Evolutionary conservation across 2,113 vertebrate genomes (phyloP).

Genomic region (Rhombomys opimus): DNA sequence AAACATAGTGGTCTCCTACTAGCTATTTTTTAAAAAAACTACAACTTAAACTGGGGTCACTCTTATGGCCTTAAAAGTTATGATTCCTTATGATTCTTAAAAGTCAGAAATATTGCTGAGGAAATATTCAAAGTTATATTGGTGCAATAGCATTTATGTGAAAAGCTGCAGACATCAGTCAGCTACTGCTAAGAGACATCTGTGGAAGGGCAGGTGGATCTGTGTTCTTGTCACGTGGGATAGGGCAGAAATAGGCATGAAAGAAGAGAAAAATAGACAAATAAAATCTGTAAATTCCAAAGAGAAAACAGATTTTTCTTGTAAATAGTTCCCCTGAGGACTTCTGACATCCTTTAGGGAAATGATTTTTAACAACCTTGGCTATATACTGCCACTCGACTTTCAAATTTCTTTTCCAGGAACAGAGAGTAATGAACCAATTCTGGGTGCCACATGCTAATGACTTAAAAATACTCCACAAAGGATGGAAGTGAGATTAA

Average conservation of each 20-base stretch:
- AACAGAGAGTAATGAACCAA: not conserved
- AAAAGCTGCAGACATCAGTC: not conserved
- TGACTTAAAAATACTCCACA: constrained; percentile 22
- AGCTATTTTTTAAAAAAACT: not conserved
- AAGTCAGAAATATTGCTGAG: not conserved
- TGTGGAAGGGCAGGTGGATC: not conserved
- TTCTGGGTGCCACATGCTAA: constrained; percentile 29
- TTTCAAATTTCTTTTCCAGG: constrained; percentile 76
- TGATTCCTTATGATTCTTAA: not conserved
- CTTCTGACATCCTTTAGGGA: constrained; percentile 54
- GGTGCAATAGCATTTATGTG: not conserved
- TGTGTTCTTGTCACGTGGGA: constrained; percentile 40
- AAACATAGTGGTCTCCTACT: not conserved
- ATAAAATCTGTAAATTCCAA: constrained; percentile 73
- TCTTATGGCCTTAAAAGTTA: not conserved
- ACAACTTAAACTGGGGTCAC: not conserved
- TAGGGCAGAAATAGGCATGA: constrained; percentile 5
- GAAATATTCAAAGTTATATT: not conserved
- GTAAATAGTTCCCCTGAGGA: constrained; percentile 66
- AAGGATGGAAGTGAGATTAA: not conserved
- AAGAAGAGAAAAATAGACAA: constrained; percentile 75
- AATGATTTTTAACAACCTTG: constrained; percentile 66
- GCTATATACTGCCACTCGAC: constrained; percentile 53
- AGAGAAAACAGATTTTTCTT: constrained; percentile 73
- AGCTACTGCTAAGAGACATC: not conserved